Evolutionary conservation across 2,113 vertebrate species (phyloP), one percentile per base, ranked within the genome.

Genomic region (Clarias macrocephalus): DNA sequence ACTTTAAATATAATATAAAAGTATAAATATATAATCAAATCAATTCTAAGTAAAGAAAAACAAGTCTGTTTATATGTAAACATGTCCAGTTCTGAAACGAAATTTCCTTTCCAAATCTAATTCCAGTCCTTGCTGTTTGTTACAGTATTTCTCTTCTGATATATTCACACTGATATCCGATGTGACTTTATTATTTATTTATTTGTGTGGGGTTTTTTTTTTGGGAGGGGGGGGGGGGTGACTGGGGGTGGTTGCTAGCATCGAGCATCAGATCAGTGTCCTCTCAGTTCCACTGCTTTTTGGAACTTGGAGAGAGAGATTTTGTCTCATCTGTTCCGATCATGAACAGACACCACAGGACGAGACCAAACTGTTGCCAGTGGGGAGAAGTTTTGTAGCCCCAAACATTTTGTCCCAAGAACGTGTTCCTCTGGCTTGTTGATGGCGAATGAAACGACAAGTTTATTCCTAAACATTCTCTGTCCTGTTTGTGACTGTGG

Each of bases 401-500:
- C 63, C 25, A 11, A 12, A 68, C 62, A 48, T 13, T 70, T 28
- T 42, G 30, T 37, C 30, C 2, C 2, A 15, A 65, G 30, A 21
- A 5, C 19, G 1, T 11, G 1, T 57, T 65, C 23, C 81, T 83
- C 63, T 68, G 23, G 21, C 15, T 19, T 66, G 60, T 82, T 25
- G 60, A 65, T 16, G 1, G 52, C 2, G 48, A 79, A 28, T 56
- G 75, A 13, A 81, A 42, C 3, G 7, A 9, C 9, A n/a, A 63
- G 6, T 68, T 48, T 15, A 5, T 65, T 65, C 15, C 11, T 76
- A 56, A 83, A 87, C 86, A 62, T 83, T 65, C 56, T 72, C 79
- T 83, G 89, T 88, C 89, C 88, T 88, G 92, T 94, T 93, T 89
- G 84, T 79, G 92, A 83, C 90, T 91, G 93, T 95, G 94, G 93